Conservation (phyloP, 2,113 vertebrate genomes). For the Oreochromis spilurus region DNA sequence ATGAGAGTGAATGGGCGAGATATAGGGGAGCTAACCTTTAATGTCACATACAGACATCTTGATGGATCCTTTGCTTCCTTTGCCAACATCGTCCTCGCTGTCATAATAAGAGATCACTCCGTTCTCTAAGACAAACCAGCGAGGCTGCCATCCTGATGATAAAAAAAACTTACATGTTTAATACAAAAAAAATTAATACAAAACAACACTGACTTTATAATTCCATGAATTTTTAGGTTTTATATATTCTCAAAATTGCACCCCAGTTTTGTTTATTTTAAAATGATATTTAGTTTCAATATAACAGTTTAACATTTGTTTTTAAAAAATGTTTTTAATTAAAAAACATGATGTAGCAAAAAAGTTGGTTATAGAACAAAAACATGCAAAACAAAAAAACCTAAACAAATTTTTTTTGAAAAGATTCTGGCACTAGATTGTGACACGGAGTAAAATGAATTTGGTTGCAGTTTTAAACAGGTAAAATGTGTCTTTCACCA, state of each 20-base stretch:
- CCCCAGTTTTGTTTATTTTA: not conserved
- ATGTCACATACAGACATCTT: slow-evolving; percentile 97
- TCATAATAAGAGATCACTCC: slow-evolving; percentile 94
- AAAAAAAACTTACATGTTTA: rapidly evolving
- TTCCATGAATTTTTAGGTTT: not conserved
- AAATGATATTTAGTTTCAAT: not conserved
- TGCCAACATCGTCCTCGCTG: slow-evolving; percentile 90
- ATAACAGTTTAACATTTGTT: not conserved
- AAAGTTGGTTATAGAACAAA: not conserved
- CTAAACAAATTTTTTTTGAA: not conserved
- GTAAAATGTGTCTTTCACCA: not conserved
- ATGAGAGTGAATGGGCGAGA: rapidly evolving
- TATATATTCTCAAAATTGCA: not conserved
- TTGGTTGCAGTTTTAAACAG: not conserved
- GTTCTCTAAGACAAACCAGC: slow-evolving; percentile 91
- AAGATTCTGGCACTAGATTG: not conserved
- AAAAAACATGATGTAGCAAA: not conserved
- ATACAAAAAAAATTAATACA: not conserved
- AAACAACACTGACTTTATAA: not conserved
- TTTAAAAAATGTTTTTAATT: not conserved
- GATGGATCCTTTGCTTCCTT: slow-evolving; percentile 95
- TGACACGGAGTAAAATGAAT: not conserved
- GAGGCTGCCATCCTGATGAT: slow-evolving; percentile 89
- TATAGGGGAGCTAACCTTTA: slow-evolving; percentile 76
- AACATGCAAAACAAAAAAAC: not conserved